A percentile compares a stretch with the other conserved stretches of the same genome.
phyloP scores from a whole-genome alignment of 37 sponge, comb jelly and placozoan species.

The Bolinopsis microptera region DNA sequence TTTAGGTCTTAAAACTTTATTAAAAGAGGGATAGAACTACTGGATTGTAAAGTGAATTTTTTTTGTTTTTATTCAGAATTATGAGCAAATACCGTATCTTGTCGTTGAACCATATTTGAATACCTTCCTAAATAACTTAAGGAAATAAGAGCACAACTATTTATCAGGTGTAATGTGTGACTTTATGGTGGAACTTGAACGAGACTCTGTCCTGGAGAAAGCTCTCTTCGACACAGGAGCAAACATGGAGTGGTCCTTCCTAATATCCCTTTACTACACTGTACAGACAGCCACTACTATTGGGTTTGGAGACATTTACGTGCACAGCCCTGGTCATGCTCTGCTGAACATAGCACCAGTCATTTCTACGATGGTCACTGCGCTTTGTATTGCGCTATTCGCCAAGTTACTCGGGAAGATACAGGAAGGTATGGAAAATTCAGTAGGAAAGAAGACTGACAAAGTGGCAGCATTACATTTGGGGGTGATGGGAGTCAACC shows the following conservation, averaged over 20 bases:
- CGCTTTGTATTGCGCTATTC: neutral
- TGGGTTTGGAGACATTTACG: conserved; percentile 23
- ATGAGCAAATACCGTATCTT: no score
- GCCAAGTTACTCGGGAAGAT: neutral
- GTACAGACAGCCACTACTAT: neutral
- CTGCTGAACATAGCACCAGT: neutral
- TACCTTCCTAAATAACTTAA: neutral
- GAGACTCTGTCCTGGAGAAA: neutral
- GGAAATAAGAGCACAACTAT: neutral
- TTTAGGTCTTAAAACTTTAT: no score
- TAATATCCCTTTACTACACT: conserved; percentile 27
- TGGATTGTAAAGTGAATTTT: no score
- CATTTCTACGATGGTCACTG: neutral
- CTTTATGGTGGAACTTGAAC: neutral
- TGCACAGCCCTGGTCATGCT: neutral
- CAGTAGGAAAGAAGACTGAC: neutral
- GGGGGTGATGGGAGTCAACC: neutral
- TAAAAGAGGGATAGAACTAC: no score
- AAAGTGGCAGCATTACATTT: neutral
- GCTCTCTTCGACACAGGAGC: neutral
- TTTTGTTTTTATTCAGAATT: no score
- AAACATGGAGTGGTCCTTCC: neutral
- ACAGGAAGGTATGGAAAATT: neutral
- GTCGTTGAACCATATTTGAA: neutral
- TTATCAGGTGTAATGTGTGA: neutral